Conservation (phyloP, 2,797 vertebrate species). For the Graptemys geographica region DNA sequence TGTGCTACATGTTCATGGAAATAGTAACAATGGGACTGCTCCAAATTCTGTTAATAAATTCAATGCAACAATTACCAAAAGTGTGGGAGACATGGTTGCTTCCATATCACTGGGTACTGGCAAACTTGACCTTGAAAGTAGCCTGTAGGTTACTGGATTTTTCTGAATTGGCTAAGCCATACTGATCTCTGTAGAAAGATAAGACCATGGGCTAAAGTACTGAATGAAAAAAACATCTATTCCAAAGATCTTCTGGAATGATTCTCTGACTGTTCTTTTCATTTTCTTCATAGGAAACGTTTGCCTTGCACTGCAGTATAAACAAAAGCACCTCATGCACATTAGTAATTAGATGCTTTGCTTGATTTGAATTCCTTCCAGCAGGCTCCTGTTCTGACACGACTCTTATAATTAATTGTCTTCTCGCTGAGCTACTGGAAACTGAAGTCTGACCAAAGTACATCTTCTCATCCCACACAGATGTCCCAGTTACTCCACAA, state of each 20-base stretch:
- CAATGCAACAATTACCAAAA: constrained; percentile 34
- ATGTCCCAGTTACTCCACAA: constrained; percentile 52
- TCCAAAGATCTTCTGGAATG: background rate
- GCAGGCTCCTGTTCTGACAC: constrained; percentile 47
- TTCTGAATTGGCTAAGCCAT: background rate
- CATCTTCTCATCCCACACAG: constrained; percentile 45
- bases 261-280: background rate
- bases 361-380: constrained; percentile 52
- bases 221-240: background rate
- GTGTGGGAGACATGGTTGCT: constrained; percentile 27
- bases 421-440: constrained; percentile 55
- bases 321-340: constrained; percentile 24
- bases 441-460: constrained; percentile 52
- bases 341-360: constrained; percentile 58
- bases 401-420: constrained; percentile 60
- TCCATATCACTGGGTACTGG: background rate
- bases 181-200: background rate
- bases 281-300: constrained; percentile 1
- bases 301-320: background rate
- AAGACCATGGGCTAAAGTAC: background rate
- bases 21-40: constrained; percentile 13
- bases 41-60: constrained; percentile 47
- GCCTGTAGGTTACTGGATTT: background rate
- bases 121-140: constrained; percentile 5
- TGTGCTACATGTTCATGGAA: constrained; percentile 17